Percentiles rank a stretch among this genome's conserved stretches.
Conservation (phyloP, 1,140 invertebrate species). For the Tetragonula clypearis region DNA sequence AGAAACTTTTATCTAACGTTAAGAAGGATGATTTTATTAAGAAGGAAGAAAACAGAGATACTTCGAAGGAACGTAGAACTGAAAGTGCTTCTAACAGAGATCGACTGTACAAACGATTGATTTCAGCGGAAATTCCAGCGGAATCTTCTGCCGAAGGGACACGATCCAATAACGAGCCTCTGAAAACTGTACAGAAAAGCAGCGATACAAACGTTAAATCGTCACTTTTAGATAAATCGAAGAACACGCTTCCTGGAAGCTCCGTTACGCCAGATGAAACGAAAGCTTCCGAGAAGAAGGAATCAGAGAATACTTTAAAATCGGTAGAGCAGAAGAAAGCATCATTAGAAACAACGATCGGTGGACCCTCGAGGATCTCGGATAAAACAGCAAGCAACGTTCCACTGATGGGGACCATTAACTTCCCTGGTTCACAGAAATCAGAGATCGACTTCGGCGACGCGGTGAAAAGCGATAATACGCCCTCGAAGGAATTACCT, state of each 20-base stretch:
- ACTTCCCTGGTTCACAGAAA: neutral
- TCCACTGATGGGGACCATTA: neutral
- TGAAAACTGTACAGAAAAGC: neutral
- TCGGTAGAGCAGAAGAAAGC: neutral
- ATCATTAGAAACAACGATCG: neutral
- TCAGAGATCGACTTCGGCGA: neutral
- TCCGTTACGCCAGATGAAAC: neutral
- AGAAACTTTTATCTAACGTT: neutral
- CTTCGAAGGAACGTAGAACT: neutral
- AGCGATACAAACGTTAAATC: neutral
- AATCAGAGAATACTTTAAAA: neutral
- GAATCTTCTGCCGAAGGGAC: too few species aligned
- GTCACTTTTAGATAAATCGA: neutral
- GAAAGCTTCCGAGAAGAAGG: neutral
- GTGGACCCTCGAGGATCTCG: neutral
- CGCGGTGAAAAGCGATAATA: neutral
- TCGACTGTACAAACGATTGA: neutral
- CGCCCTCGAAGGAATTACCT: neutral
- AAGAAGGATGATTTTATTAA: neutral
- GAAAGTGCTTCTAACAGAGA: too few species aligned
- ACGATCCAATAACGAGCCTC: neutral
- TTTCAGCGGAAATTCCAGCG: neutral
- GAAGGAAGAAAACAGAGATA: neutral
- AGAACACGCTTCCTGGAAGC: neutral
- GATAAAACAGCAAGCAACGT: neutral